A percentile compares a stretch with the other conserved stretches of the same genome.
Conservation (phyloP, 1,140 invertebrate species). For the Lepidotrigona ventralis region DNA sequence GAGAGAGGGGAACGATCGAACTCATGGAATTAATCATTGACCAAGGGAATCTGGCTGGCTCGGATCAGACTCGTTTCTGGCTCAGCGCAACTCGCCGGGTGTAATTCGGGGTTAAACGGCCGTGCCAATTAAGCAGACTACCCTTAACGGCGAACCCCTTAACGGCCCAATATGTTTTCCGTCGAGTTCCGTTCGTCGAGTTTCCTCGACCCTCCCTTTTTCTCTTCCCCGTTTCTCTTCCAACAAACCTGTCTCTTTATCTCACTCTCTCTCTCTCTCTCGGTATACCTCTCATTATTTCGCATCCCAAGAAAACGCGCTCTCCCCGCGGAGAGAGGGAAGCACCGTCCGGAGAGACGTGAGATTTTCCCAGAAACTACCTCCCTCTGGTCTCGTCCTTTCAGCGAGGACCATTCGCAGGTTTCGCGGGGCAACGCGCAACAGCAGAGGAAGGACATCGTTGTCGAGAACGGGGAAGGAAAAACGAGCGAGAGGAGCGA, state of each 20-base stretch:
- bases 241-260: not conserved
- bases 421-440: not conserved
- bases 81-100: conserved; percentile 16
- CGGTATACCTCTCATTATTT: conserved; percentile 41
- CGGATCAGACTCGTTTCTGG: conserved; percentile 43
- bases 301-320: not conserved
- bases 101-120: conserved; percentile 70
- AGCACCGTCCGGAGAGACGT: conserved; percentile 19
- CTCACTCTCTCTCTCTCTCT: not conserved
- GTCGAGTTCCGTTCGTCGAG: conserved; percentile 45
- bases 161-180: conserved; percentile 77
- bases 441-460: conserved; percentile 5
- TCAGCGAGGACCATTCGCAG: conserved; percentile 14
- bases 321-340: not conserved
- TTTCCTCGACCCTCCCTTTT: not conserved
- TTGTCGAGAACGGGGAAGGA: not conserved
- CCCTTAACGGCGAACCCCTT: conserved; percentile 64
- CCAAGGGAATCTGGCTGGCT: conserved; percentile 57
- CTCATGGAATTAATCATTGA: conserved; percentile 56
- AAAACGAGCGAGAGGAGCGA: not conserved
- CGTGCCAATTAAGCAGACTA: conserved; percentile 74
- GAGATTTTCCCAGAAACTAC: conserved; percentile 66
- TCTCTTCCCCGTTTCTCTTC: not conserved
- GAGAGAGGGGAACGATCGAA: not conserved
- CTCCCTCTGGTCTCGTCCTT: not conserved